Base-by-base conservation (phyloP, 2,113 vertebrate species). In the Ardeotis arabs region DNA sequence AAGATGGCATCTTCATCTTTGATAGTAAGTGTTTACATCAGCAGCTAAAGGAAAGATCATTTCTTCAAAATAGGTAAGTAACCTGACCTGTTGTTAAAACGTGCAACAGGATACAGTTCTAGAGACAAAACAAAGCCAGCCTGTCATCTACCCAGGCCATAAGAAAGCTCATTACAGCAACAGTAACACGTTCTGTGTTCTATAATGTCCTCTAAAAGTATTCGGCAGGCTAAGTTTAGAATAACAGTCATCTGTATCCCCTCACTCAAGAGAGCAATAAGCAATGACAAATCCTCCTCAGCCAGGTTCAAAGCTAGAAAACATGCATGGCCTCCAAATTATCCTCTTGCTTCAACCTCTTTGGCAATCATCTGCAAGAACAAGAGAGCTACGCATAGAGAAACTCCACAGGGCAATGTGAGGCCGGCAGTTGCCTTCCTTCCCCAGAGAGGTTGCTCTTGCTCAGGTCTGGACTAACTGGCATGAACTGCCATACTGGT, bases 401-500 rank as follows among this genome's bases (percentile, higher is more conserved):
- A 47, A 72, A 60, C 19, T 76, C 50, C n/a, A 18, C n/a, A 21
- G 21, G 24, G 50, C 33, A 56, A 41, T 2, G 1, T 21, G 33
- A 16, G 29, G 37, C 45, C 5, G 6, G 27, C 25, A 45, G 33
- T 1, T n/a, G 31, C 56, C 56, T n/a, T 3, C 74, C 44, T 53
- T 52, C 27, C 16, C 12, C 0, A 24, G 52, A 59, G 7, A 44
- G 9, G 24, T 18, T 52, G 67, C 24, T 53, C 37, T 66, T 53
- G 16, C 47, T 78, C 35, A 50, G n/a, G 16, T 73, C 24, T 45
- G 20, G 31, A 37, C 37, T 23, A 63, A 69, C 55, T 23, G 28
- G 18, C 4, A 0, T 35, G 23, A 70, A 52, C 0, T 4, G 59
- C n/a, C 56, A 31, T 14, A 63, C 2, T 0, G 0, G 10, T 59